Evolutionary conservation across 2,888 invertebrate species (phyloP).

Genomic region (Xanthia togata): DNA sequence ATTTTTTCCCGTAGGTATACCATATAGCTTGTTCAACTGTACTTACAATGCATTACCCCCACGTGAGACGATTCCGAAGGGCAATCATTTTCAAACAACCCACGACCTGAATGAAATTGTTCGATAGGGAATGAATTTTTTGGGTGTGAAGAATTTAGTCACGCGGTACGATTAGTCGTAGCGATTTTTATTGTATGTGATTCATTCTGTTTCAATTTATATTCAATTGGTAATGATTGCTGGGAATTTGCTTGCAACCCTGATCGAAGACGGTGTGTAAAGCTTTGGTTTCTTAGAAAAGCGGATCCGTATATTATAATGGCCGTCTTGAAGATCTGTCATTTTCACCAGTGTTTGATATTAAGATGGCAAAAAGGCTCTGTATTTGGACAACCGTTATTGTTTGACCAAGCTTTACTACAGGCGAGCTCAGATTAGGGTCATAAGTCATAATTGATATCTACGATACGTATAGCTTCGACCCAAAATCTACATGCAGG

Average conservation of each 20-base stretch:
- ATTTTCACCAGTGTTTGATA: no score
- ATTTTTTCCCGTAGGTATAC: not conserved
- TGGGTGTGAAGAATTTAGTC: constrained; percentile 9
- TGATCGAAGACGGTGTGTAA: not conserved
- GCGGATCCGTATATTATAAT: no score
- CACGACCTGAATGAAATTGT: constrained; percentile 30
- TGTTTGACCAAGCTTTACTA: not conserved
- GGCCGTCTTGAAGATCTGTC: no score
- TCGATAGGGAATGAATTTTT: constrained; percentile 7
- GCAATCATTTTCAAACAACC: constrained; percentile 22
- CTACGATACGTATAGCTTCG: not conserved
- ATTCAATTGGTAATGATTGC: no score
- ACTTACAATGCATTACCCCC: constrained; percentile 67
- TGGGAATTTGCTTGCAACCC: not conserved
- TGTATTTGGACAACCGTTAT: no score
- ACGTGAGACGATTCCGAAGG: constrained; percentile 42
- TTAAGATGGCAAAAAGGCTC: no score
- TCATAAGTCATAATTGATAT: not conserved
- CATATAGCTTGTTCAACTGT: not conserved
- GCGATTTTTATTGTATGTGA: not conserved
- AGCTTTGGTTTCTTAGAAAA: no score
- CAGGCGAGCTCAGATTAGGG: not conserved
- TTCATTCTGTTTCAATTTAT: not conserved
- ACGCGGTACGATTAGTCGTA: constrained; percentile 4
- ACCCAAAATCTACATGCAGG: not conserved